A percentile compares a stretch with the other conserved stretches of the same genome.
Evolutionary conservation across 2,113 vertebrate species (phyloP).

Genomic region (Euleptes europaea): DNA sequence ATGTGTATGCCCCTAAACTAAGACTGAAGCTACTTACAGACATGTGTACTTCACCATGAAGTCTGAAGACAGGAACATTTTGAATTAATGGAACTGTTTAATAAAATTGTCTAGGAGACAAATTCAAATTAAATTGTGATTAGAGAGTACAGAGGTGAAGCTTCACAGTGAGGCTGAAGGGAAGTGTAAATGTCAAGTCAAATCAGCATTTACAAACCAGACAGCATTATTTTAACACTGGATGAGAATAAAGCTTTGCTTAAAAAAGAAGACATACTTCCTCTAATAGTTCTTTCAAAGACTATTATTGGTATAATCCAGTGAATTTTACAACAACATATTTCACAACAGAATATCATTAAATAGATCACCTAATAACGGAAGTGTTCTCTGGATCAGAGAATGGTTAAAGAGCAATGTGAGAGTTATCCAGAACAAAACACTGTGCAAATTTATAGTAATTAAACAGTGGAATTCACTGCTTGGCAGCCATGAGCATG

Average conservation of each 20-base stretch:
- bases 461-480: no score
- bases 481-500: no score
- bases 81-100: slow-evolving; percentile 60
- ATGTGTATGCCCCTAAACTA: background rate
- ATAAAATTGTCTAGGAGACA: slow-evolving; percentile 49
- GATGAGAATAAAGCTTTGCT: slow-evolving; percentile 51
- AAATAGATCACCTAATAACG: slow-evolving; percentile 24
- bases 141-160: slow-evolving; percentile 56
- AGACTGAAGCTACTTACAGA: slow-evolving; percentile 35
- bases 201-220: slow-evolving; percentile 36
- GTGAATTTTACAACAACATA: slow-evolving; percentile 34
- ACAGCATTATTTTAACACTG: slow-evolving; percentile 48
- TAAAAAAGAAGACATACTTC: slow-evolving; percentile 19
- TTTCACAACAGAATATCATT: slow-evolving; percentile 31
- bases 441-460: background rate
- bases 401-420: background rate
- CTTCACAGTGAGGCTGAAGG: slow-evolving; percentile 43
- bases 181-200: background rate
- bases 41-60: slow-evolving; percentile 34
- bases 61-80: background rate
- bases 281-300: slow-evolving; percentile 14
- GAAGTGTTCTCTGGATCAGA: background rate
- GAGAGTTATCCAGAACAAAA: background rate
- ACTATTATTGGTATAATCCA: background rate
- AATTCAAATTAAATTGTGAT: slow-evolving; percentile 68